Evolutionary conservation across 92 coral and sea anemone species (phyloP), one percentile per base, ranked within the genome.

Genomic region (Epizoanthus ramosus): DNA sequence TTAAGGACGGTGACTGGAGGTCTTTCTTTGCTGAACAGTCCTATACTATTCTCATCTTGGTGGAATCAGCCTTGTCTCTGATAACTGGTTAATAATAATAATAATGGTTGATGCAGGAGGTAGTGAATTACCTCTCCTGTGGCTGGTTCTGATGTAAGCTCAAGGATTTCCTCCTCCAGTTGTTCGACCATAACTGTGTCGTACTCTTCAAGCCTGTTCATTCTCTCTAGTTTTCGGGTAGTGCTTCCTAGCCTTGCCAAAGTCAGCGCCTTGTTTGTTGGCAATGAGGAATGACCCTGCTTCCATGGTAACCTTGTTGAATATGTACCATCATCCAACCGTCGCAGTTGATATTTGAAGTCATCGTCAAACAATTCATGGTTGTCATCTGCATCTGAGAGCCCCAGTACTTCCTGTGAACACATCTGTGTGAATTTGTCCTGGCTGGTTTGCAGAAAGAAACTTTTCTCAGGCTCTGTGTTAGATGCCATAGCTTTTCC

Each of bases 371-470:
- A 57, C 8, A 61, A 21, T 0, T 71, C 5, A 13, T 9, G 43
- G 35, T 60, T 17, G 61, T 87, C 73, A 18, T 60, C 64, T 45
- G 28, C 60, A 22, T 92, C 92, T 3, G 79, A 22, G 16, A 89
- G 87, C 21, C 96, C 97, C 39, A 92, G 80, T 15, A 85, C 97
- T 71, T 92, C 93, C 39, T 75, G 83, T 1, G 92, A 90, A 79
- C 91, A 90, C 85, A 93, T 56, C 77, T 83, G 85, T 59, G 86
- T 87, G 70, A 90, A 86, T 71, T 93, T 86, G 31, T 86, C 87
- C 3, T 81, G 88, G 12, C 90, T 85, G 16, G 92, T 67, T 61
- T 68, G 91, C 22, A 90, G 41, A 56, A 92, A 81, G 87, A 90
- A 92, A 56, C 75, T 85, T 87, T 90, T 90, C 65, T 85, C 97